Evolutionary conservation across 2,113 vertebrate species (phyloP).

Genomic region (Vidua macroura): DNA sequence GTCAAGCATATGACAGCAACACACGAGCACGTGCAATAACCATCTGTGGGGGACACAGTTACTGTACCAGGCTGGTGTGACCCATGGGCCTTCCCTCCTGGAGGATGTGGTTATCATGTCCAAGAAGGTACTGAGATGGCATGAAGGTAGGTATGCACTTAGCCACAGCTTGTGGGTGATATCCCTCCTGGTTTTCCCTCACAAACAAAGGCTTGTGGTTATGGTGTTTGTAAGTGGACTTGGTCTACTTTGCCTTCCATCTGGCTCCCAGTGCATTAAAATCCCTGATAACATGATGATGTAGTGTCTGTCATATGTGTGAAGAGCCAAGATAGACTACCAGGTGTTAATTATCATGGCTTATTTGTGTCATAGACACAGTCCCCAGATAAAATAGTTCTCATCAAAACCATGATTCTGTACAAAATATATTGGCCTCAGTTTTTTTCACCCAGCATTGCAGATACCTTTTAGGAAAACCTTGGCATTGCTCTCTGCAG

Average conservation of each 20-base stretch:
- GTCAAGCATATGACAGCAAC: neutral
- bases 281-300: neutral
- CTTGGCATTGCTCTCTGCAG: neutral
- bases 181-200: neutral
- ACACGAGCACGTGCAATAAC: neutral
- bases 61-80: neutral
- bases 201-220: neutral
- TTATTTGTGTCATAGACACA: neutral
- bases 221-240: neutral
- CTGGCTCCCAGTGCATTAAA: neutral
- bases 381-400: neutral
- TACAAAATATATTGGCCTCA: neutral
- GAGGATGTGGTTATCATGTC: neutral
- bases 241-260: neutral
- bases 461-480: neutral
- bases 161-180: neutral
- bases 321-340: neutral
- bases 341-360: neutral
- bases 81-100: neutral
- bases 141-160: neutral
- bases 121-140: neutral
- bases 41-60: neutral
- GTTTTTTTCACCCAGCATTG: neutral
- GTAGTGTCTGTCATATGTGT: neutral
- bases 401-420: neutral